Evolutionary conservation across 2,888 invertebrate genomes (phyloP), one percentile per base, ranked within the genome.

Genomic region (Taenaris catops): DNA sequence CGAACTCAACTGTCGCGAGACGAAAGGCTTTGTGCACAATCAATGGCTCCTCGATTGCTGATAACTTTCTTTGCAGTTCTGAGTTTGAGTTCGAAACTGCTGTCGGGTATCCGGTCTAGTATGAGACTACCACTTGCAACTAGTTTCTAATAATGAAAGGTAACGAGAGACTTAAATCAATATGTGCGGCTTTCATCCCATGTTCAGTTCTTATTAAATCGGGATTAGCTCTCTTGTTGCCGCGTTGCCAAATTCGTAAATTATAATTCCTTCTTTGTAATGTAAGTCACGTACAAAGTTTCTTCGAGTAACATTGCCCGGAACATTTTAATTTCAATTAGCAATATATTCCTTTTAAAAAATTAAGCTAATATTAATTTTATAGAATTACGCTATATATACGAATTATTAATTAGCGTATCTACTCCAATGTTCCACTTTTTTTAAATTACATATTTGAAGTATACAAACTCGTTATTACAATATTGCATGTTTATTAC

Each of bases 41-140:
- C 83, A 81, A 80, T 81, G 74, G 73, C 60, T 60, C 65, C 72
- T 69, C 75, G 76, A 83, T 80, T 80, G 75, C 76, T 72, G 74
- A 72, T 75, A 80, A 76, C 74, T 81, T 81, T 76, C 72, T 73
- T 78, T 72, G 62, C 68, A 55, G 66, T 64, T 31, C 61, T 21
- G 29, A 73, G 66, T 74, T 75, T 63, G 55, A 73, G 66, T 70
- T 75, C 46, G 55, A 48, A 58, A 57, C 55, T 60, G 63, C 58
- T 58, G 55, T 54, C 56, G 56, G 54, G 58, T 59, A 61, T 63
- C 62, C 57, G 59, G 63, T 66, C 58, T 47, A 42, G 39, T 38
- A 26, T 29, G 46, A 42, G 31, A 35, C 28, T 38, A 31, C 38
- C 32, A 41, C 39, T 42, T 41, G 39, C 24, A 28, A 43, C 27